Percentiles rank a stretch among this genome's conserved stretches.
phyloP scores from a whole-genome alignment of 2,113 vertebrate species.

The Heliornis fulica region DNA sequence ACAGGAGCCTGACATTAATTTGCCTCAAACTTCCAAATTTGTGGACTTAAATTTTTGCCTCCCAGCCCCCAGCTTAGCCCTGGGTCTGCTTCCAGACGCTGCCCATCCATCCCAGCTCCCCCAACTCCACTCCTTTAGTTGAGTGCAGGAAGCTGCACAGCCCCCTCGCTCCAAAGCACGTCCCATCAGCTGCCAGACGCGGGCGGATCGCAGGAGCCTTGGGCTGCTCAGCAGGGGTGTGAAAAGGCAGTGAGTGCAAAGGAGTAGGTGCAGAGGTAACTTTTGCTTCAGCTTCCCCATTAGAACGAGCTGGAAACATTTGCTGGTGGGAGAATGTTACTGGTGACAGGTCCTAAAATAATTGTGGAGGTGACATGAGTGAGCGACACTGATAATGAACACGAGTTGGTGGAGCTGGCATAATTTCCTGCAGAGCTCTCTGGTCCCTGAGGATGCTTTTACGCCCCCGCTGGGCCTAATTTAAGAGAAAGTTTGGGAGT shows the following conservation, averaged over 20 bases:
- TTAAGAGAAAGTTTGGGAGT: constrained; percentile 52
- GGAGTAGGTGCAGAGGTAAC: not conserved
- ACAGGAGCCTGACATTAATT: not conserved
- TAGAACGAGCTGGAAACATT: constrained; percentile 23
- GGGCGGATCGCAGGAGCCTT: accelerated
- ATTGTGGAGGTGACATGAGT: constrained; percentile 56
- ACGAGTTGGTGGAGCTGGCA: constrained; percentile 57
- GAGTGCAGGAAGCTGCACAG: accelerated
- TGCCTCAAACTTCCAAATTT: accelerated
- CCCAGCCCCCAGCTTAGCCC: not conserved
- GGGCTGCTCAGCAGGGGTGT: not conserved
- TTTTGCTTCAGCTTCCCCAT: not conserved
- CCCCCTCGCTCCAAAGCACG: not conserved
- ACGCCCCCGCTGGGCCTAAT: constrained; percentile 51
- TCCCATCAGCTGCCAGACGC: not conserved
- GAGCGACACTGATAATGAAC: constrained; percentile 29
- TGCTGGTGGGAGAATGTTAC: constrained; percentile 53
- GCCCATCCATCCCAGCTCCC: not conserved
- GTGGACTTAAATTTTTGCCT: accelerated
- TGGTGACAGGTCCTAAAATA: constrained; percentile 60
- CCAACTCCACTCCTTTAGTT: accelerated
- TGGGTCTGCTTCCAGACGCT: accelerated
- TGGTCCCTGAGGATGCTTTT: constrained; percentile 42
- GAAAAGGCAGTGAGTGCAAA: not conserved
- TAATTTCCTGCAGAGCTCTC: not conserved